Evolutionary conservation across 2,888 invertebrate genomes (phyloP).

Genomic region (Nemapogon koenigi): DNA sequence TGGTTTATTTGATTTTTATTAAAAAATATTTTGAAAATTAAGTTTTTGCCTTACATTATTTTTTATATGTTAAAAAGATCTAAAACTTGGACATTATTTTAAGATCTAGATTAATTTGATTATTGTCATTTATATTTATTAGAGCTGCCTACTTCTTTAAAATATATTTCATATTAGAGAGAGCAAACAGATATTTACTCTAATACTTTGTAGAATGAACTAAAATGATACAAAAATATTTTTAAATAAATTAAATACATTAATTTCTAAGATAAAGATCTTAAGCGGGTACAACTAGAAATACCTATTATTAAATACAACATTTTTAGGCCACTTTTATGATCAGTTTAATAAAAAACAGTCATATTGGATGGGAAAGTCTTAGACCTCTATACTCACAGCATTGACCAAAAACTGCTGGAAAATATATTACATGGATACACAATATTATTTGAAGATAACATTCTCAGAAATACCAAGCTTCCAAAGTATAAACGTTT

Average conservation of each 20-base stretch:
- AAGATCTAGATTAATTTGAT: not conserved
- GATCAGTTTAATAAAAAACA: no score
- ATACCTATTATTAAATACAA: not conserved
- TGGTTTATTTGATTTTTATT: no score
- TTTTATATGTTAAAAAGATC: no score
- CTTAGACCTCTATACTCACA: no score
- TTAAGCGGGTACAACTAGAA: not conserved
- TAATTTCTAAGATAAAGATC: not conserved
- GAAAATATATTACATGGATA: not conserved
- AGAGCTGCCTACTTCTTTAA: not conserved
- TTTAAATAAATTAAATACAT: not conserved
- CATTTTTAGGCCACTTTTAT: no score
- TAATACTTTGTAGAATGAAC: not conserved
- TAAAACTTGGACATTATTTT: no score
- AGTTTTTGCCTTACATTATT: no score
- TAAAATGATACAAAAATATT: not conserved
- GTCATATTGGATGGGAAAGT: no score
- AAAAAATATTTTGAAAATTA: no score
- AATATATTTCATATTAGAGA: not conserved
- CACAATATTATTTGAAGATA: not conserved
- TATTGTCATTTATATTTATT: not conserved
- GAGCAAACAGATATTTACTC: not conserved
- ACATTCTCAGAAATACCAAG: not conserved
- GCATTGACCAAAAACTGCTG: not conserved
- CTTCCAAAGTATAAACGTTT: constrained; percentile 33